Conservation (phyloP, 2,888 invertebrate genomes). For the Apotomis capreana region DNA sequence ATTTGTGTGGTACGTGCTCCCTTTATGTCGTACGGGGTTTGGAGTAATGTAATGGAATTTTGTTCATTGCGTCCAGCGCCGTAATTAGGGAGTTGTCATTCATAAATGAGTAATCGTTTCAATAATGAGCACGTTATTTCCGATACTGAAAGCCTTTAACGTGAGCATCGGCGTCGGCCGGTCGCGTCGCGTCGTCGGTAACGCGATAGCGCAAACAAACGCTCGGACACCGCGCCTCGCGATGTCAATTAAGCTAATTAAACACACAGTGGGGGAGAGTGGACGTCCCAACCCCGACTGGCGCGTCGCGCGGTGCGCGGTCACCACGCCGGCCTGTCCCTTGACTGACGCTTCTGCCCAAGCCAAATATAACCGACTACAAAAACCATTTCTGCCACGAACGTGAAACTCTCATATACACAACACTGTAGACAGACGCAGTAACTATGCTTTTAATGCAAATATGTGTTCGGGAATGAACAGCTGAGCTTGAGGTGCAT, state of each 20-base stretch:
- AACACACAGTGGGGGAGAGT: constrained; percentile 75
- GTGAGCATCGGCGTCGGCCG: constrained; percentile 43
- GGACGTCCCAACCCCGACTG: constrained; percentile 56
- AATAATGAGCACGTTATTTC: constrained; percentile 3
- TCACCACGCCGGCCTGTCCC: constrained; percentile 57
- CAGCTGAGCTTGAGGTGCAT: constrained; percentile 36
- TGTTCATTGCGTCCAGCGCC: neutral
- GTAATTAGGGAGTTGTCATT: neutral
- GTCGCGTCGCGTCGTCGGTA: constrained; percentile 60
- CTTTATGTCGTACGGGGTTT: neutral
- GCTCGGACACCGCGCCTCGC: constrained; percentile 81
- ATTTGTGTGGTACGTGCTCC: neutral
- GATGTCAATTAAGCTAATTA: constrained; percentile 83
- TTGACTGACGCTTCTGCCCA: constrained; percentile 66
- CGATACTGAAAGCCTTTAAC: constrained; percentile 23
- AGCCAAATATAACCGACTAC: constrained; percentile 62
- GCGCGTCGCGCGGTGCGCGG: constrained; percentile 53
- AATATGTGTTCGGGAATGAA: constrained; percentile 35
- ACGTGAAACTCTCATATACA: constrained; percentile 61
- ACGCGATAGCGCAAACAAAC: constrained; percentile 80
- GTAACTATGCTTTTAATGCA: constrained; percentile 21
- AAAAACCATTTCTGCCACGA: constrained; percentile 68
- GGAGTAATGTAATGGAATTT: neutral
- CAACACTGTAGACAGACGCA: constrained; percentile 47
- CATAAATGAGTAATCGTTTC: constrained; percentile 8